Evolutionary conservation across 2,888 invertebrate species (phyloP), one percentile per base, ranked within the genome.

Genomic region (Onchidella celtica): DNA sequence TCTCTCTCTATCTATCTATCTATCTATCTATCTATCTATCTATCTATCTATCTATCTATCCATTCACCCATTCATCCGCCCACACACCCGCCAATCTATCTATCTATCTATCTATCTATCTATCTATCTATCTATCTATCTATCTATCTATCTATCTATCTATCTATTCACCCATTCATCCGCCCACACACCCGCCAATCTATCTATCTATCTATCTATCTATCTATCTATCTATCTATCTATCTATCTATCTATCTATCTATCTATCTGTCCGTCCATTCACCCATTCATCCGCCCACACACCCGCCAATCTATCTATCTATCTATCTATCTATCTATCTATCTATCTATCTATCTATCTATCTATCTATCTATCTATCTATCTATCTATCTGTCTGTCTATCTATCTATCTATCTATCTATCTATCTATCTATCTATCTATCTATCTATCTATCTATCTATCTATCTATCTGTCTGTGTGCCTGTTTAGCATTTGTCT

Each of bases 121-220:
- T 69, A 38, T 69, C 21, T 69, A 38, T 61, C 24, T 61, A n/a
- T 61, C 24, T 61, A n/a, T n/a, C n/a, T n/a, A n/a, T n/a, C n/a
- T n/a, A n/a, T n/a, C 47, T 47, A 17, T 47, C 9, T 27, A n/a
- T 24, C 6, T 61, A 6, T 4, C 61, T 24, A 14, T 14, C n/a
- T 61, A n/a, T 9, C 24, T 27, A 21, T 47, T 17, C 17, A 17
- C 17, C 47, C 17, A 17, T 47, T 17, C 17, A 17, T 47, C 47
- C 17, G 47, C 9, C 9, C 17, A 17, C 9, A 11, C 9, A 17
- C n/a, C n/a, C n/a, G n/a, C n/a, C n/a, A n/a, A 21, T 4, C 61
- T 61, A 6, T 27, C 61, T 27, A 6, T 61, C 61, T 69, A 21
- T 69, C 0, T 69, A 2, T 69, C 0, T 2, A 21, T 69, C 21